Conservation (phyloP, 2,797 vertebrate species). For the Merluccius polli region DNA sequence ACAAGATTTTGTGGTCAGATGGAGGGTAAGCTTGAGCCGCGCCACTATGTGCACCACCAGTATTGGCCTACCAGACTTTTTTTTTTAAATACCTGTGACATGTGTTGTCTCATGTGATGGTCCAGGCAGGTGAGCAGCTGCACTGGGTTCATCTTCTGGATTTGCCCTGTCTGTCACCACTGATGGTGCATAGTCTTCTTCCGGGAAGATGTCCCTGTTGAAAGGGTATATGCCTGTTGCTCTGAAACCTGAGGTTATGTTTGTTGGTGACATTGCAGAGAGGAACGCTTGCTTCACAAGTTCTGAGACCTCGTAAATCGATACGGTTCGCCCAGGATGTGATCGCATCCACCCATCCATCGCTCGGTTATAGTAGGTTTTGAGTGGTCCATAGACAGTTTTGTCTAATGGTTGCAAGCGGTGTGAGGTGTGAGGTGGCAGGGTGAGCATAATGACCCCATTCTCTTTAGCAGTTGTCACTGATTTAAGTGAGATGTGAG, state of each 20-base stretch:
- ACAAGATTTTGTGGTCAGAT: too few species aligned
- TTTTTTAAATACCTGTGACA: conserved; percentile 11
- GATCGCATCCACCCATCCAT: conserved; percentile 27
- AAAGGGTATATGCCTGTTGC: conserved; percentile 22
- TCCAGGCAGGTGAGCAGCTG: conserved; percentile 19
- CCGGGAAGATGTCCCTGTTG: conserved; percentile 32
- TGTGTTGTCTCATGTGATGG: conserved; percentile 16
- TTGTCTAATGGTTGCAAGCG: conserved; percentile 33
- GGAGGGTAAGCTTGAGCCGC: too few species aligned
- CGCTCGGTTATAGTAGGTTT: conserved; percentile 15
- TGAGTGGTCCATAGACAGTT: conserved; percentile 27
- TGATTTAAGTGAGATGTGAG: too few species aligned
- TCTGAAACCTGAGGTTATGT: conserved; percentile 29
- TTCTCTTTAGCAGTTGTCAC: too few species aligned
- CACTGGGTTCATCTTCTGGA: conserved; percentile 13
- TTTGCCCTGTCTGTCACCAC: conserved; percentile 30
- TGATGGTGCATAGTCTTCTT: conserved; percentile 34
- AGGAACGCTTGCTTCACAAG: conserved; percentile 10
- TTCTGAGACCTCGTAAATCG: conserved; percentile 13
- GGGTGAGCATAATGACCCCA: too few species aligned
- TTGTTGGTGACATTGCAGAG: too few species aligned
- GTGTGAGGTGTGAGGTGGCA: too few species aligned
- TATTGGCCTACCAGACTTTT: too few species aligned
- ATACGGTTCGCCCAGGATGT: conserved; percentile 8
- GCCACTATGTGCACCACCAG: too few species aligned